Evolutionary conservation across 2,797 vertebrate genomes (phyloP), one percentile per base, ranked within the genome.

Genomic region (Salarias fasciatus): DNA sequence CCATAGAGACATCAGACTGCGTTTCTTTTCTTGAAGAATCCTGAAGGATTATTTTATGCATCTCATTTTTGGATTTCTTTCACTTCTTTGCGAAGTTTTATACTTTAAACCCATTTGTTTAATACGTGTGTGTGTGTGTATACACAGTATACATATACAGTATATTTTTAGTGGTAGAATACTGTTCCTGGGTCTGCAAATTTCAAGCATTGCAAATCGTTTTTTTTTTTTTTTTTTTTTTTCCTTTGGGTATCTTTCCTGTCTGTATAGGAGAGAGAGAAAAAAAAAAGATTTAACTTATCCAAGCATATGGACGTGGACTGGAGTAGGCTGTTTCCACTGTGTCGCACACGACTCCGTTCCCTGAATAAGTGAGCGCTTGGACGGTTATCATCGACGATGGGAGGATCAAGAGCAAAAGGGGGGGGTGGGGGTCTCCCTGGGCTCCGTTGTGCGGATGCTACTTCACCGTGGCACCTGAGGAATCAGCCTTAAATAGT

Each of bases 101-200:
- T 88, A 81, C 57, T 35, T 35, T 35, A 65, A 85, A 85, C 82
- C 70, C 83, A 81, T 82, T n/a, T 62, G 67, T 91, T 89, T 89
- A 82, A 83, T 88, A 75, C 47, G 29, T 87, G 74, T 86, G 73
- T 84, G 83, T 79, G 30, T 87, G 74, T 86, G 72, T 84, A 83
- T 79, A 86, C 71, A 86, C 70, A 69, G 69, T 82, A 72, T 77
- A 59, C 66, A 70, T 84, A 83, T 78, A 74, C 69, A 43, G 65
- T 69, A 53, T 81, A 61, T 86, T 89, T 90, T 85, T 85, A 88
- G 83, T 60, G 64, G 81, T 87, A 79, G 82, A 74, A 68, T 75
- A 59, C 73, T 66, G 60, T 84, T 64, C 76, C 79, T 81, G 59
- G 76, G 52, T 77, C 69, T 80, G 71, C 18, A 24, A 24, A 24